Base-by-base conservation (phyloP, 2,797 vertebrate genomes). In the Chelon labrosus region DNA sequence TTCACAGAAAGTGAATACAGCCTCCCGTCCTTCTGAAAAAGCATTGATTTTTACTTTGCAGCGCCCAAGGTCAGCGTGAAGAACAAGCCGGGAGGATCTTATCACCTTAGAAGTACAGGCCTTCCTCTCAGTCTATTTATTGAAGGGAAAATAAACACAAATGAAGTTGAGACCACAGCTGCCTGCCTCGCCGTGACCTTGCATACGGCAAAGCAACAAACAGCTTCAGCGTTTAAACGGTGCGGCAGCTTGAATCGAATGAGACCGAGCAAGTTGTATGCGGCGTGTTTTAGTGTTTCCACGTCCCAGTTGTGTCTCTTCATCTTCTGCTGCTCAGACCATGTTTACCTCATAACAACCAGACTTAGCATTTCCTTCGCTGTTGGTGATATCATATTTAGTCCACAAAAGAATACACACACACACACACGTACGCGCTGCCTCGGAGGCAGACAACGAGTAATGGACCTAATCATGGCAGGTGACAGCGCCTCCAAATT, bases 11-110 rank as follows among this genome's bases (percentile, higher is more conserved):
- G 85, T 75, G 87, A 90, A 88, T 75, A 66, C 86, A 71, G 88
- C 70, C 37, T 79, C 81, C 61, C 87, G 81, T 89, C 85, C 83
- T 80, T 83, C 77, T 87, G 89, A 88, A 83, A 85, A 80, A 82
- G 70, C 86, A 92, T 93, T 5, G 87, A 92, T 93, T 91, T 91
- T 90, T 89, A 79, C 86, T 90, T 88, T 83, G 83, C 86, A 75
- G 82, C 60, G 14, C 41, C 81, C 90, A 92, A 93, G 90, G 92
- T 92, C 90, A 87, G 79, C 0, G 25, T n/a, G n/a, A 65, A 86
- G 84, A 89, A 84, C 85, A 81, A 81, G 80, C 82, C 56, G 50
- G 73, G 68, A 80, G 90, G 87, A 90, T 90, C 89, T 87, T 88
- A 89, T 91, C 90, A 78, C 85, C 88, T 90, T 70, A 59, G 58